Base-by-base conservation (phyloP, 1,140 invertebrate species). In the Amyelois transitella region DNA sequence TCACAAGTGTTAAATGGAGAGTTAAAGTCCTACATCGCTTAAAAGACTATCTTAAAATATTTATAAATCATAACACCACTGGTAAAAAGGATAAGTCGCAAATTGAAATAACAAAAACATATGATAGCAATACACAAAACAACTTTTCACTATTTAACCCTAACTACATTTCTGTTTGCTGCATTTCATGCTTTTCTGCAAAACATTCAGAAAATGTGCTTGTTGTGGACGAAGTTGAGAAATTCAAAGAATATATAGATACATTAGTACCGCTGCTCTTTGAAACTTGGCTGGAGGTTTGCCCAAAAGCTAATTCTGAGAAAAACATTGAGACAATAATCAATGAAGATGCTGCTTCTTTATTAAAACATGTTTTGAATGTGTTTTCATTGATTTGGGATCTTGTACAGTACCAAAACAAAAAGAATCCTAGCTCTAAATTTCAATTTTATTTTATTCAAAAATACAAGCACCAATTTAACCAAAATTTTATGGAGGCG, bases 271-370 rank as follows among this genome's bases (percentile, higher is more conserved):
- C 93, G n/a, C 76, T 95, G 14, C 88, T 94, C 18, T 91, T 92
- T 77, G 93, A 94, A 71, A 92, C 91, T 53, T 95, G 93, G 94
- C 64, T 94, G 18, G 94, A 94, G 89, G 91, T 93, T 17, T 80
- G 89, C 18, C 91, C 93, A 0, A 88, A 83, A 53, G 64, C 55
- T 17, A 77, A 66, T 20, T 52, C 62, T n/a, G 69, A 72, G 12
- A 70, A 71, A 55, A 77, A 63, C 64, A 72, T 72, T 60, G 77
- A 89, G 77, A 78, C 75, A 60, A 66, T 90, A 10, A 73, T 93
- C 14, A 86, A 69, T 53, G 77, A 78, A 58, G 92, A 93, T 73
- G 90, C 91, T 10, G 85, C 88, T 4, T 64, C 78, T 28, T 83
- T 93, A 28, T 66, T 94, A 12, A 90, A 90, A 60, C 89, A 88